These are phyloP conservation scores for Hyperoplus immaculatus DNA, from an alignment of 2,797 vertebrate genomes.

Conservation along the genomic window DNA sequence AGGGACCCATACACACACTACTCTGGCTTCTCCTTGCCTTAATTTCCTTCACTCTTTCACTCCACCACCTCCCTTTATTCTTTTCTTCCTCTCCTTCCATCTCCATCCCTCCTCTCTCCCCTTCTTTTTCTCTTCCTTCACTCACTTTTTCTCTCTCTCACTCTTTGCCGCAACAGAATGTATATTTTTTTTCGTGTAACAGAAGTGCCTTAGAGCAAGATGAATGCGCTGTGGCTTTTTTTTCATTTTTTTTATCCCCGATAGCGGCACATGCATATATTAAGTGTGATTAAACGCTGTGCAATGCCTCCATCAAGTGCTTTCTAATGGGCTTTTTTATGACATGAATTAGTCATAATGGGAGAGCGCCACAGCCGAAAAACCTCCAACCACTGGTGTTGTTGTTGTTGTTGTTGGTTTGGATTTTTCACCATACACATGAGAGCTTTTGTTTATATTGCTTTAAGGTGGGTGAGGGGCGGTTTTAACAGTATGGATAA, in stretches of 20 bases:
- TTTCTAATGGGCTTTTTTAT: slow-evolving; percentile 88
- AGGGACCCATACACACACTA: slow-evolving; percentile 52
- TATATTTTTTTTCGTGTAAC: slow-evolving; percentile 51
- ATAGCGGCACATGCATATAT: slow-evolving; percentile 86
- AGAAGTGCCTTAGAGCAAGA: slow-evolving; percentile 84
- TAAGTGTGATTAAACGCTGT: slow-evolving; percentile 87
- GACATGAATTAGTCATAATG: slow-evolving; percentile 88
- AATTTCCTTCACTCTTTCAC: slow-evolving; percentile 24
- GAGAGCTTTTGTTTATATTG: slow-evolving; percentile 71
- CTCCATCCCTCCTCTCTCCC: slow-evolving; percentile 15
- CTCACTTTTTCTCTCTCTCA: slow-evolving; percentile 36
- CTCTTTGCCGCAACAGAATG: slow-evolving; percentile 73
- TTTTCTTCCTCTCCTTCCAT: slow-evolving; percentile 27
- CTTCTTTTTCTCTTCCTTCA: slow-evolving; percentile 22
- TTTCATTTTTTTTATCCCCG: slow-evolving; percentile 38
- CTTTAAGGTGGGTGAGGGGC: slow-evolving; percentile 59
- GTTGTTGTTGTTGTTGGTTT: slow-evolving; percentile 76
- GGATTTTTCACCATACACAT: slow-evolving; percentile 74
- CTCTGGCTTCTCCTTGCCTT: slow-evolving; percentile 51
- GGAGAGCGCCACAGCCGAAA: slow-evolving; percentile 78
- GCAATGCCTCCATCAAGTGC: slow-evolving; percentile 86
- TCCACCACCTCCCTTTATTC: slow-evolving; percentile 16
- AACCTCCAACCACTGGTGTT: slow-evolving; percentile 75
- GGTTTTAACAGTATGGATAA: slow-evolving; percentile 59
- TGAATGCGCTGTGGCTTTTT: slow-evolving; percentile 72